These are phyloP conservation scores for Notolabrus celidotus DNA, from an alignment of 2,797 vertebrate genomes.

Conservation along the genomic window DNA sequence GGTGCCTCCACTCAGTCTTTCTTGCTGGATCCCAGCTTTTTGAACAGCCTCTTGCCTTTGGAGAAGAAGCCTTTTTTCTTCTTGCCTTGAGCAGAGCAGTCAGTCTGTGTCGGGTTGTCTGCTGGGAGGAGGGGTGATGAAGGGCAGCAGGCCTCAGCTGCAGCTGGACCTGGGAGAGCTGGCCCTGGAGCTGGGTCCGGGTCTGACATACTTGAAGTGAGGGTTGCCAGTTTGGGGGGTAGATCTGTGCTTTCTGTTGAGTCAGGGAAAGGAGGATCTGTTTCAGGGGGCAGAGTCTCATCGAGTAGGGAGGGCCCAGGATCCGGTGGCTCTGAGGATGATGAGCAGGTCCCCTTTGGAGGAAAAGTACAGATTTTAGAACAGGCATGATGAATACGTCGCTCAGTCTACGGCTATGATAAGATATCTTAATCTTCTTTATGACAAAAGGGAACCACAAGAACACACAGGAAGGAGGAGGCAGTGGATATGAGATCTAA, in stretches of 20 bases:
- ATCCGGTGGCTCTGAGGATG: constrained; percentile 53
- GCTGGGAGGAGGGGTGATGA: constrained; percentile 34
- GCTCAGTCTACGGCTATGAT: not conserved
- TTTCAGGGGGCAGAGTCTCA: constrained; percentile 24
- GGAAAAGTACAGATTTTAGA: constrained; percentile 31
- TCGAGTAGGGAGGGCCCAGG: constrained; percentile 46
- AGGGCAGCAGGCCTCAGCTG: constrained; percentile 42
- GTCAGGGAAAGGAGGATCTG: constrained; percentile 33
- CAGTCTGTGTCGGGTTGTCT: constrained; percentile 49
- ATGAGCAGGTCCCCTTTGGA: constrained; percentile 74
- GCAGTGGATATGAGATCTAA: not conserved
- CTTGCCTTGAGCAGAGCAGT: constrained; percentile 76
- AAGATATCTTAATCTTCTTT: too few relatives aligned
- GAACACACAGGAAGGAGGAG: constrained; percentile 11
- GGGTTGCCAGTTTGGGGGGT: constrained; percentile 11
- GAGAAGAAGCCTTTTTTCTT: constrained; percentile 93
- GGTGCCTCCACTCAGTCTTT: constrained; percentile 79
- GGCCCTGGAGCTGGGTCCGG: not conserved
- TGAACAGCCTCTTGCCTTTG: constrained; percentile 93
- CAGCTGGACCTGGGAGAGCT: constrained; percentile 23
- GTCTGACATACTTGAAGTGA: constrained; percentile 18
- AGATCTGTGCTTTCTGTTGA: constrained; percentile 28
- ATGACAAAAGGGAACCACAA: not conserved
- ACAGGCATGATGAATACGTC: not conserved
- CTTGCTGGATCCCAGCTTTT: constrained; percentile 91